These are phyloP conservation scores for Pseudoatta argentina DNA, from an alignment of 1,140 invertebrate genomes.

Conservation along the genomic window DNA sequence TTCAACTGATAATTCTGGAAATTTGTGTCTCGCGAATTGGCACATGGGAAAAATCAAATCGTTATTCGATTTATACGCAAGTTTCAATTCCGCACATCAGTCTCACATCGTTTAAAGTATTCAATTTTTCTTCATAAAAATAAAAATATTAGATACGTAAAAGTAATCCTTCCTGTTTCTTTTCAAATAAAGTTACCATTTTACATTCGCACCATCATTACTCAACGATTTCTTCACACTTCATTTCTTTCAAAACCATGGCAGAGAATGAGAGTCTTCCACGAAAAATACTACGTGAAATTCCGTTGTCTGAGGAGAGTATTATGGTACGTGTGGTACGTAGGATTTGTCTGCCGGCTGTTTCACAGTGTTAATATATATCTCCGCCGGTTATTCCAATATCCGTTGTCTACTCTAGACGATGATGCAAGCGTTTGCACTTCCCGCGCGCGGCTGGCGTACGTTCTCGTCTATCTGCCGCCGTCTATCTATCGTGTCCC, in stretches of 20 bases:
- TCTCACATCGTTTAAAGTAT: not conserved
- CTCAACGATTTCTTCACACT: not conserved
- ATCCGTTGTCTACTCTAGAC: slow-evolving; percentile 55
- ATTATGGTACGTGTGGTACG: not conserved
- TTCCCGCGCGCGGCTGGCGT: slow-evolving; percentile 35
- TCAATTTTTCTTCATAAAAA: not conserved
- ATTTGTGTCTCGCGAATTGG: slow-evolving; percentile 24
- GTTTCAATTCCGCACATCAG: not conserved
- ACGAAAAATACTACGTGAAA: slow-evolving; percentile 19
- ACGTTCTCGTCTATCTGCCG: slow-evolving; percentile 36
- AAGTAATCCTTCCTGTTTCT: not conserved
- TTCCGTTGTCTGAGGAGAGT: slow-evolving; percentile 12
- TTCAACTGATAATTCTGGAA: slow-evolving; percentile 33
- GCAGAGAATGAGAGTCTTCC: not conserved
- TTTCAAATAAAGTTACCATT: not conserved
- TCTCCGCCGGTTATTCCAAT: slow-evolving; percentile 56
- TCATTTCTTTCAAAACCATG: not conserved
- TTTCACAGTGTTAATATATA: slow-evolving; percentile 51
- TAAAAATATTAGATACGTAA: not conserved
- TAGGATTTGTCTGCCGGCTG: slow-evolving; percentile 9
- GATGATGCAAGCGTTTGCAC: slow-evolving; percentile 55
- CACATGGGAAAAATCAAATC: not conserved
- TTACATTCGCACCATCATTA: not conserved
- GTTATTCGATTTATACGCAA: slow-evolving; percentile 8
- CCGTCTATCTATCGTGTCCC: slow-evolving; percentile 47